Conservation (phyloP, 2,888 invertebrate species). For the Trichogramma evanescens region DNA sequence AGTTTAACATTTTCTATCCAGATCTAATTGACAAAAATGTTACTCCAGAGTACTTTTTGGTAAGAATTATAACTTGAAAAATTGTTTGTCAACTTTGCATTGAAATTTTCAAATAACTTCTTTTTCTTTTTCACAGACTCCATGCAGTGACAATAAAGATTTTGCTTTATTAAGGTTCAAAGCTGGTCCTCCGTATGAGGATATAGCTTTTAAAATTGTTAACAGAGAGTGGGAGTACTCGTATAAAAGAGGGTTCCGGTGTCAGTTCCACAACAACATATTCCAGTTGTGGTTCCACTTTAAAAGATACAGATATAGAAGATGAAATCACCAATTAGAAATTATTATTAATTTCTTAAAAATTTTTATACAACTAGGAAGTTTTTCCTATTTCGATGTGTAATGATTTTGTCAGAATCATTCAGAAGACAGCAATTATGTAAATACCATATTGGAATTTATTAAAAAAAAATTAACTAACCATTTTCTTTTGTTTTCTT, state of each 20-base stretch:
- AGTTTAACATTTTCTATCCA: conserved; percentile 99
- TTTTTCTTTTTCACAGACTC: conserved; percentile 58
- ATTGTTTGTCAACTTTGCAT: not conserved
- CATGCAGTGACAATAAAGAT: conserved; percentile 85
- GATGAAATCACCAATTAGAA: conserved; percentile 47
- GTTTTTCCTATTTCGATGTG: too few species aligned
- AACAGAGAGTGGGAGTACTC: conserved; percentile 99
- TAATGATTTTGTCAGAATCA: too few species aligned
- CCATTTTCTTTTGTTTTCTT: too few species aligned
- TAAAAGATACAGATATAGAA: conserved; percentile 91
- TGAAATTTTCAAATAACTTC: not conserved
- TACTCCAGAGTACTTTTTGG: conserved; percentile 89
- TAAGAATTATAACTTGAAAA: conserved; percentile 40
- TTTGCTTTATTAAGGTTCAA: conserved; percentile 92
- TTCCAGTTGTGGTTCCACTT: conserved; percentile 99
- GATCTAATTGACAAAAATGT: conserved; percentile 90
- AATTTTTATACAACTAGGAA: conserved; percentile 6
- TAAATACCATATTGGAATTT: too few species aligned
- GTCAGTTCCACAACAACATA: conserved; percentile 99
- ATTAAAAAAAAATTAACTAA: too few species aligned
- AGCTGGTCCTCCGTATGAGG: conserved; percentile 99
- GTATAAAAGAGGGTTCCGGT: conserved; percentile 94
- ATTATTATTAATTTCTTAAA: conserved; percentile 6
- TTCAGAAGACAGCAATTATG: too few species aligned
- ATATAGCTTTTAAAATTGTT: conserved; percentile 97